Percentiles rank a stretch among this genome's conserved stretches.
These are phyloP conservation scores for Crenuchus spilurus DNA, from an alignment of 2,797 vertebrate genomes.

Conservation along the genomic window DNA sequence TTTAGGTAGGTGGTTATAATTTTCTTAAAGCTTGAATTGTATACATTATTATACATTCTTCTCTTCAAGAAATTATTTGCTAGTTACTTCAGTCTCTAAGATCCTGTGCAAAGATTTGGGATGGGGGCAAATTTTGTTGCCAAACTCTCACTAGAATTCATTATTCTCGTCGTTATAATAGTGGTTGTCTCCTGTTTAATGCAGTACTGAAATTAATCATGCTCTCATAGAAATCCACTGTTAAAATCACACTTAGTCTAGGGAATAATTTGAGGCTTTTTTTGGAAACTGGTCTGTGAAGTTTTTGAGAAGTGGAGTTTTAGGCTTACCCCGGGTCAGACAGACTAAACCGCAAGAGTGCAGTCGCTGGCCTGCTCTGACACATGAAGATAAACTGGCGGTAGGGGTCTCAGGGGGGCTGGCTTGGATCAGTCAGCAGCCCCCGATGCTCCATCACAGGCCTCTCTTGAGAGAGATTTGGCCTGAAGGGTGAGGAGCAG, in stretches of 20 bases:
- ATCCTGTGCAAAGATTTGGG: too few relatives aligned
- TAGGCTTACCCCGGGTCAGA: conserved; percentile 2
- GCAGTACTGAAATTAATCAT: neutral
- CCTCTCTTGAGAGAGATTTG: conserved; percentile 56
- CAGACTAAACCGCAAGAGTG: conserved; percentile 30
- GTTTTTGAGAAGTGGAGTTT: neutral
- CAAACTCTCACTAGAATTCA: too few relatives aligned
- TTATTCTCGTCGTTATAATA: too few relatives aligned
- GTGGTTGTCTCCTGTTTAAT: neutral
- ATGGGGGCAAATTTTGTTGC: too few relatives aligned
- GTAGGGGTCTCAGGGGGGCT: conserved; percentile 55
- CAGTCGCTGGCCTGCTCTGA: conserved; percentile 54
- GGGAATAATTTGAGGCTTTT: neutral
- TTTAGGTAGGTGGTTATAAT: too few relatives aligned
- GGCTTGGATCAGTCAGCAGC: conserved; percentile 68
- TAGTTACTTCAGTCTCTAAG: too few relatives aligned
- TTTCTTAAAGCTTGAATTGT: too few relatives aligned
- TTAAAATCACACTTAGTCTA: neutral
- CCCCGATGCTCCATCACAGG: conserved; percentile 61
- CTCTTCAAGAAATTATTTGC: too few relatives aligned
- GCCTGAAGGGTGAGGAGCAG: conserved; percentile 30
- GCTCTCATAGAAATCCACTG: neutral
- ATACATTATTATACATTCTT: too few relatives aligned
- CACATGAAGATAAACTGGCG: conserved; percentile 62
- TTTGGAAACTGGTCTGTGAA: neutral